Percentiles rank a stretch among this genome's conserved stretches.
phyloP scores from a whole-genome alignment of 92 coral and sea anemone species.

The Palythoa grandiflora region DNA sequence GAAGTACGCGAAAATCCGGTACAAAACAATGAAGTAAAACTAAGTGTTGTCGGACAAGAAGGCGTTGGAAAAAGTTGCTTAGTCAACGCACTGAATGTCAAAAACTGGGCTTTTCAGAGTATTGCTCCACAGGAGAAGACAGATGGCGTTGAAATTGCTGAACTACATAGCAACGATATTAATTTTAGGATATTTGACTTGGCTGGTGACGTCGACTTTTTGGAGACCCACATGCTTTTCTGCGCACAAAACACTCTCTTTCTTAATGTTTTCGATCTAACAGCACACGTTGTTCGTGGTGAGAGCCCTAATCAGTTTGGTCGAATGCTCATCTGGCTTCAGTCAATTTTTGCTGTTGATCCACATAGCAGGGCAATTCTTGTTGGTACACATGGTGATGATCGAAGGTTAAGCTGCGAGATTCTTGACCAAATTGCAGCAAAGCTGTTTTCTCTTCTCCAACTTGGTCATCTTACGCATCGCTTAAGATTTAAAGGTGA shows the following conservation, averaged over 20 bases:
- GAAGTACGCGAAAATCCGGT: slow-evolving; percentile 20
- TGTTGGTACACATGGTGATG: slow-evolving; percentile 25
- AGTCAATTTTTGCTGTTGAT: slow-evolving; percentile 20
- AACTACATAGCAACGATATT: background rate
- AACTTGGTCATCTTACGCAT: background rate
- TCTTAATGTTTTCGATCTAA: slow-evolving; percentile 23
- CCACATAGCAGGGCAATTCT: slow-evolving; percentile 10
- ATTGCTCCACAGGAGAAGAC: background rate
- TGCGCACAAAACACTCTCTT: slow-evolving; percentile 2
- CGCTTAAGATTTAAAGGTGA: background rate
- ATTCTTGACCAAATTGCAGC: slow-evolving; percentile 3
- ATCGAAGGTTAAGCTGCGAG: slow-evolving; percentile 1
- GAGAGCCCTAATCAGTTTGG: slow-evolving; percentile 15
- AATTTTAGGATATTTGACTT: slow-evolving; percentile 3
- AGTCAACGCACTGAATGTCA: background rate
- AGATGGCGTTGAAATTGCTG: slow-evolving; percentile 23
- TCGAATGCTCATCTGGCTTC: slow-evolving; percentile 8
- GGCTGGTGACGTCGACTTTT: slow-evolving; percentile 20
- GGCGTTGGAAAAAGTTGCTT: slow-evolving; percentile 15
- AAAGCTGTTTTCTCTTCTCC: slow-evolving; percentile 2
- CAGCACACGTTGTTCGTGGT: slow-evolving; percentile 3
- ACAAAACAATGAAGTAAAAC: slow-evolving; percentile 5
- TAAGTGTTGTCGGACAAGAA: slow-evolving; percentile 13
- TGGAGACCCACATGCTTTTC: slow-evolving; percentile 21
- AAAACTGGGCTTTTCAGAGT: slow-evolving; percentile 11